Base-by-base conservation (phyloP, 2,888 invertebrate genomes). In the Parnassius glacialis region DNA sequence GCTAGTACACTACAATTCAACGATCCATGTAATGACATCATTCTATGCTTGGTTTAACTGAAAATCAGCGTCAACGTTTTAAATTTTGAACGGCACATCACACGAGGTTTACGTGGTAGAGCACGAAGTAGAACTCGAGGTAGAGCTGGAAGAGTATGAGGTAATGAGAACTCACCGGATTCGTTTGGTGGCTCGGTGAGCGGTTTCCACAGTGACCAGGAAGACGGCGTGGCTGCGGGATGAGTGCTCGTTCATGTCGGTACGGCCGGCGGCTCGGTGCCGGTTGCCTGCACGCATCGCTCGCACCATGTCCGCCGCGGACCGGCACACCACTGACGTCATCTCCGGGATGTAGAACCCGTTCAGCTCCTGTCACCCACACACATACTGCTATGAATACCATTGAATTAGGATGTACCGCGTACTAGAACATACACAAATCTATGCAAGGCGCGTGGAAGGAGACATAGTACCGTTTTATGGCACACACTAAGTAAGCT, bases 231-330 rank as follows among this genome's bases (percentile, higher is more conserved):
- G 99, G 54, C 98, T 98, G 67, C 99, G 93, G 48, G 98, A 98
- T 75, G 98, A 98, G 87, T 99, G 98, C 85, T 98, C 98, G 91
- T 99, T 99, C 98, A 99, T 99, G 84, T 98, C 97, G 59, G 98
- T 99, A 66, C 97, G 95, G 41, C 96, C 99, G 56, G 98, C 96
- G n/a, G 98, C 97, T 74, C 99, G 94, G 88, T 98, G 97, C 74
- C 95, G 94, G 87, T 99, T 98, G 58, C 99, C 99, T 53, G 95
- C 93, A 70, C 95, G 94, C 99, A 99, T 98, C 52, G 98, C 95
- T 74, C 96, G 95, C 70, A 97, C 94, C 93, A 99, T 99, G 89
- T 99, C 99, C 70, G 94, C 94, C 12, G 97, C 96, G 69, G 96
- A 97, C 86, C 98, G 98, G 82, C 99, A 99, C 60, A 98, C 96